A percentile compares a stretch with the other conserved stretches of the same genome.
These are phyloP conservation scores for Penaeus indicus DNA, from an alignment of 1,140 invertebrate species.

Conservation along the genomic window DNA sequence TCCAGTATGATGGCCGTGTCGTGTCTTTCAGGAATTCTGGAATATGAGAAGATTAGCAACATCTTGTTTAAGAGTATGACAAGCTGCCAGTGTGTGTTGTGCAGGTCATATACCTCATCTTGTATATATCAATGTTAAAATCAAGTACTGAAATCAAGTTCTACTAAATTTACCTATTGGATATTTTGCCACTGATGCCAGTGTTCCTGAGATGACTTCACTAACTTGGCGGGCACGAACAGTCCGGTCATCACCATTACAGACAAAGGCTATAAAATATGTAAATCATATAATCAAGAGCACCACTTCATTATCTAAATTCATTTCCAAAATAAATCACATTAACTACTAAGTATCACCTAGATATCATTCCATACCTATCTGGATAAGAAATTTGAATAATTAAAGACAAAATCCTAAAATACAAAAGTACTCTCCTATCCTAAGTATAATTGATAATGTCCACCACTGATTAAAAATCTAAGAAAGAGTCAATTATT, in stretches of 20 bases:
- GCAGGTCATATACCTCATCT: neutral
- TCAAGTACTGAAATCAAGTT: neutral
- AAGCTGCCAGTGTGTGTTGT: neutral
- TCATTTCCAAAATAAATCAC: neutral
- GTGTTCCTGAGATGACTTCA: slow-evolving; percentile 54
- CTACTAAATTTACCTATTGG: slow-evolving; percentile 5
- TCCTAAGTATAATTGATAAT: neutral
- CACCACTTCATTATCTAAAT: neutral
- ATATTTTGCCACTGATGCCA: slow-evolving; percentile 51
- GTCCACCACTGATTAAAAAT: neutral
- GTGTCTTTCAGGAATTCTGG: slow-evolving; percentile 79
- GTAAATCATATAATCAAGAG: neutral
- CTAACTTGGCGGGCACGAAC: slow-evolving; percentile 50
- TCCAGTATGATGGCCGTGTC: slow-evolving; percentile 85
- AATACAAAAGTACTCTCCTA: neutral
- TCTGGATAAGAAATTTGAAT: neutral
- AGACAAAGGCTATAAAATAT: slow-evolving; percentile 28
- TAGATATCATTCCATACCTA: neutral
- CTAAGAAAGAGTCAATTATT: neutral
- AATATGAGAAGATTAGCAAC: slow-evolving; percentile 10
- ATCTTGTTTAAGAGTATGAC: neutral
- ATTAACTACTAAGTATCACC: neutral
- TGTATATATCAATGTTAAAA: neutral
- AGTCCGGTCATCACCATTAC: slow-evolving; percentile 29
- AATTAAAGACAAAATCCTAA: neutral